phyloP scores from a whole-genome alignment of 2,888 invertebrate genomes.

The Lucinisca nassula region DNA sequence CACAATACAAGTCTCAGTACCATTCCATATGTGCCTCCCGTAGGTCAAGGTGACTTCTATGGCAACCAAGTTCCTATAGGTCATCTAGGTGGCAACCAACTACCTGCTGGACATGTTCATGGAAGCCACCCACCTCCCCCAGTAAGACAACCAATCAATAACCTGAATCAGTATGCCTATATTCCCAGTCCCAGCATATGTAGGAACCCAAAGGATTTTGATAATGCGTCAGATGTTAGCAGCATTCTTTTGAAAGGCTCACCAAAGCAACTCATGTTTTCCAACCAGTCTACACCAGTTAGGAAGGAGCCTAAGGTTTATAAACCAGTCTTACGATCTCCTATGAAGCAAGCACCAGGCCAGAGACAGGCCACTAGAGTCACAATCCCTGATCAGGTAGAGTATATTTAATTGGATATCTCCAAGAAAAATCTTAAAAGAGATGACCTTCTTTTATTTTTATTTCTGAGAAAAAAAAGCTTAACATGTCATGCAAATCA shows the following conservation, averaged over 20 bases:
- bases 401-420: too few relatives aligned
- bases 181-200: slow-evolving; percentile 74
- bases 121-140: slow-evolving; percentile 26
- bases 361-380: slow-evolving; percentile 45
- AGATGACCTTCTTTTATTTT: too few relatives aligned
- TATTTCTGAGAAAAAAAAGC: too few relatives aligned
- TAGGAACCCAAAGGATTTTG: slow-evolving; percentile 68
- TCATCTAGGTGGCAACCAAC: slow-evolving; percentile 19
- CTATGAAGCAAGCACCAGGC: slow-evolving; percentile 67
- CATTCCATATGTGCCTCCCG: slow-evolving; percentile 35
- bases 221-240: slow-evolving; percentile 73
- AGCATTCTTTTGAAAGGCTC: slow-evolving; percentile 69
- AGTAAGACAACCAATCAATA: slow-evolving; percentile 27
- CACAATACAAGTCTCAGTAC: slow-evolving; percentile 66
- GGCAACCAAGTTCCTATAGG: not conserved
- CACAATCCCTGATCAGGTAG: slow-evolving; percentile 69
- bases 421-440: too few relatives aligned
- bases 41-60: not conserved
- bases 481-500: too few relatives aligned
- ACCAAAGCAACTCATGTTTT: slow-evolving; percentile 76
- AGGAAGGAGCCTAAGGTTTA: slow-evolving; percentile 61
- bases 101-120: not conserved
- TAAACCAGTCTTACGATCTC: slow-evolving; percentile 77
- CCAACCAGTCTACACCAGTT: slow-evolving; percentile 74
- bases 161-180: slow-evolving; percentile 67